Evolutionary conservation across 1,140 invertebrate genomes (phyloP), one percentile per base, ranked within the genome.

Genomic region (Danaus plexippus): DNA sequence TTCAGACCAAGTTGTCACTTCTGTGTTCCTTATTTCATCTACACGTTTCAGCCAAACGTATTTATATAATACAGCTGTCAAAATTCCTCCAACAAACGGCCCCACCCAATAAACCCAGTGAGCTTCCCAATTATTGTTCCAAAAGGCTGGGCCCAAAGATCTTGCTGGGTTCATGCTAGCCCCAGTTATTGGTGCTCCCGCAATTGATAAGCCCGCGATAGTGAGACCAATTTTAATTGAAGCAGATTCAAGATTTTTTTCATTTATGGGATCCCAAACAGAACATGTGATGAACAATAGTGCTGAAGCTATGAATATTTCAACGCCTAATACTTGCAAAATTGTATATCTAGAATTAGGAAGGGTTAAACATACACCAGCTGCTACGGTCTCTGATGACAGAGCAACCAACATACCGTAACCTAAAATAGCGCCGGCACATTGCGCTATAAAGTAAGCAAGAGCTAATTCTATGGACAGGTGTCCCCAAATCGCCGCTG

Each of bases 51-150:
- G 44, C 71, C 73, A 92, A 10, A 91, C 69, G n/a, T 87, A 70
- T 66, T 90, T 90, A 72, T 94, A 94, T 40, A 91, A 62, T 2
- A 91, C 64, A 41, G 89, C 88, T 0, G 91, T 90, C 6, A 90
- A 13, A 11, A 85, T 79, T 13, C 88, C 89, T 0, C 90, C 91
- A 9, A 89, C 44, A 43, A 93, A 58, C 1, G 93, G 92, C 49
- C 92, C 93, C 42, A 92, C 80, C 93, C 93, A 94, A 73, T 94
- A 94, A 11, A 92, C 89, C 94, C 94, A 96, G 61, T 95, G 93
- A 48, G 88, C 46, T 0, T 69, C 58, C 91, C 94, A 96, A 46
- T 88, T 79, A 1, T 88, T 89, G 47, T 91, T 92, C 69, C 94
- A 91, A 6, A 95, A 63, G 0, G 93, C 94, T 0, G 94, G 94